Conservation (phyloP, 2,113 vertebrate genomes). For the Polypterus senegalus region DNA sequence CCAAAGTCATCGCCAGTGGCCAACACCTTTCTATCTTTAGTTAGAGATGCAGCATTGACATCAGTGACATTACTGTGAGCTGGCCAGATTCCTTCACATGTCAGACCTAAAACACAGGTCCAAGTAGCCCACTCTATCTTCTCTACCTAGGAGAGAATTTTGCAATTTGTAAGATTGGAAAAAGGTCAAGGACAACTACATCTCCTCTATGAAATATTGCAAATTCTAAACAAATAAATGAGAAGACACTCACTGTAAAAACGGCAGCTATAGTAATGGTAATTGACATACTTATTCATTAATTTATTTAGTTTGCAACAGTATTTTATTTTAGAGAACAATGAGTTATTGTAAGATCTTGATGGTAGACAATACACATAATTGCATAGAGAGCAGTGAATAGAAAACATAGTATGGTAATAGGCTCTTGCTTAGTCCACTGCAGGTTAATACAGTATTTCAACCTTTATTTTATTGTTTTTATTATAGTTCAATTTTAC, state of each 20-base stretch:
- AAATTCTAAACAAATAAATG: neutral
- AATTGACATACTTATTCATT: too few relatives aligned
- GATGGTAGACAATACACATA: too few relatives aligned
- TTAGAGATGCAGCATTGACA: slow-evolving; percentile 76
- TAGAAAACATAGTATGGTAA: too few relatives aligned
- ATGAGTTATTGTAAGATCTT: too few relatives aligned
- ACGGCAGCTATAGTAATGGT: neutral
- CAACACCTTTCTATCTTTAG: slow-evolving; percentile 69
- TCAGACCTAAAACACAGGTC: slow-evolving; percentile 83
- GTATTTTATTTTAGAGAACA: too few relatives aligned
- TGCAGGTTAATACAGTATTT: too few relatives aligned
- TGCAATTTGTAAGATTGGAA: neutral
- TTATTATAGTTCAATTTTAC: too few relatives aligned
- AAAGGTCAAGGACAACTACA: neutral
- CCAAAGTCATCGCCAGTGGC: slow-evolving; percentile 90
- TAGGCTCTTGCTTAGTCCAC: too few relatives aligned
- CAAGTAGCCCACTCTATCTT: slow-evolving; percentile 89
- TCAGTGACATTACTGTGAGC: slow-evolving; percentile 66
- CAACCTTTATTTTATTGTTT: too few relatives aligned
- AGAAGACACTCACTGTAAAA: neutral
- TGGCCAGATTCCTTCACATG: slow-evolving; percentile 88
- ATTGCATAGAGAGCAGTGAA: too few relatives aligned
- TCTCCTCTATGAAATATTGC: neutral
- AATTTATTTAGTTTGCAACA: too few relatives aligned
- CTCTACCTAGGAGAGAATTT: slow-evolving; percentile 61